These are phyloP conservation scores for Lasiurus cinereus DNA, from an alignment of 2,113 vertebrate species.

Conservation along the genomic window DNA sequence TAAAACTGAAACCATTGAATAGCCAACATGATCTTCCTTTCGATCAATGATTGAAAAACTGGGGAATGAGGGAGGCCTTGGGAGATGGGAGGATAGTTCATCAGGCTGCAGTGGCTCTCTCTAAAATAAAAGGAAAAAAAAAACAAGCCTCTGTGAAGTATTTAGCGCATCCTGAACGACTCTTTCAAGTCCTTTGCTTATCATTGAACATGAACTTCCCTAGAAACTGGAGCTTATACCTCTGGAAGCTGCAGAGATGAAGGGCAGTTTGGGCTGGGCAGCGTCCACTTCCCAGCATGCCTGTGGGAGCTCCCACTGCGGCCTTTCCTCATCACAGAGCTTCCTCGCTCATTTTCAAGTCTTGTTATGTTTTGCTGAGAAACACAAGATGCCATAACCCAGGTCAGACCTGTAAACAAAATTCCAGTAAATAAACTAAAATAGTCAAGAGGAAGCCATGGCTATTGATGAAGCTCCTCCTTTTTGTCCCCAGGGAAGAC, in stretches of 20 bases:
- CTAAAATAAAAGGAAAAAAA: neutral
- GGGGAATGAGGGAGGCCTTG: neutral
- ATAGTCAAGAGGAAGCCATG: conserved; percentile 17
- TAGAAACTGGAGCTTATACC: conserved; percentile 51
- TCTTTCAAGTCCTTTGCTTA: conserved; percentile 63
- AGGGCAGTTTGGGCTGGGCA: conserved; percentile 28
- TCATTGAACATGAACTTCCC: conserved; percentile 76
- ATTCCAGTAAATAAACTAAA: conserved; percentile 48
- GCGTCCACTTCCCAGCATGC: conserved; percentile 54
- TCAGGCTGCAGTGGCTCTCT: neutral
- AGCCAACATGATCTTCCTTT: neutral
- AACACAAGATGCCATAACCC: conserved; percentile 54
- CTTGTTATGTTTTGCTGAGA: conserved; percentile 72
- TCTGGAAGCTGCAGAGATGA: conserved; percentile 58
- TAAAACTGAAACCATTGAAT: neutral
- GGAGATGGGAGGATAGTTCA: neutral
- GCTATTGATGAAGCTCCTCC: neutral
- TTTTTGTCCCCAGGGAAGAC: neutral
- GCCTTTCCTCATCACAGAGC: conserved; percentile 30
- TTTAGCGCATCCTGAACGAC: conserved; percentile 38
- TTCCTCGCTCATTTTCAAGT: neutral
- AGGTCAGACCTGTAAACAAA: conserved; percentile 43
- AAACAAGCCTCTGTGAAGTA: neutral
- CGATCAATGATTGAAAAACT: neutral
- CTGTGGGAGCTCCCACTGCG: neutral